Percentiles rank a stretch among this genome's conserved stretches.
Evolutionary conservation across 64 coral and sea anemone species (phyloP).

Genomic region (Orbicella faveolata): DNA sequence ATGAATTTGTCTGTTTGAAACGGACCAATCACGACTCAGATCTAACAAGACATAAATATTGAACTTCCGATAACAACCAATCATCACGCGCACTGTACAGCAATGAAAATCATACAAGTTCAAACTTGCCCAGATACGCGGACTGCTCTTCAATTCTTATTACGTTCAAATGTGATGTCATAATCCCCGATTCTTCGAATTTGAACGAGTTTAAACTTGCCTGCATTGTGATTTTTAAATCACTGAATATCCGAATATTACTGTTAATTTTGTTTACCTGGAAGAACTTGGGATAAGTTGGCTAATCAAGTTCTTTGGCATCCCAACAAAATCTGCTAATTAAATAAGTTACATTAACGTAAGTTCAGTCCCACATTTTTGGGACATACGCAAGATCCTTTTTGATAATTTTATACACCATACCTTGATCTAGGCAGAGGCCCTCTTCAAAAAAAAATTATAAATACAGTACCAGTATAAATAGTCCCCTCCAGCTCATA

Average conservation of each 20-base stretch:
- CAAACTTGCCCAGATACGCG: slow-evolving; percentile 61
- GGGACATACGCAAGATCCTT: too few species aligned
- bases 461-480: too few species aligned
- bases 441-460: too few species aligned
- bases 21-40: slow-evolving; percentile 1
- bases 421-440: too few species aligned
- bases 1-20: slow-evolving; percentile 30
- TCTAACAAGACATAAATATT: slow-evolving; percentile 7
- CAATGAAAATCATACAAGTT: slow-evolving; percentile 1
- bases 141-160: neutral
- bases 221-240: neutral
- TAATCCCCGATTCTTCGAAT: neutral
- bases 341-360: too few species aligned
- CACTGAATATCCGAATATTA: neutral
- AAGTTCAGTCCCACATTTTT: too few species aligned
- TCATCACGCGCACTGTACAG: neutral
- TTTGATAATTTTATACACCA: too few species aligned
- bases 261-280: neutral
- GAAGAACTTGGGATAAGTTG: neutral
- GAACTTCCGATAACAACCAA: slow-evolving; percentile 26
- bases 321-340: too few species aligned
- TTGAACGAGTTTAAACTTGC: slow-evolving; percentile 1
- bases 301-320: too few species aligned
- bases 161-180: slow-evolving; percentile 4
- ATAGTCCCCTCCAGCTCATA: too few species aligned